Evolutionary conservation across 2,113 vertebrate genomes (phyloP).

Genomic region (Dolichotis patagonum): DNA sequence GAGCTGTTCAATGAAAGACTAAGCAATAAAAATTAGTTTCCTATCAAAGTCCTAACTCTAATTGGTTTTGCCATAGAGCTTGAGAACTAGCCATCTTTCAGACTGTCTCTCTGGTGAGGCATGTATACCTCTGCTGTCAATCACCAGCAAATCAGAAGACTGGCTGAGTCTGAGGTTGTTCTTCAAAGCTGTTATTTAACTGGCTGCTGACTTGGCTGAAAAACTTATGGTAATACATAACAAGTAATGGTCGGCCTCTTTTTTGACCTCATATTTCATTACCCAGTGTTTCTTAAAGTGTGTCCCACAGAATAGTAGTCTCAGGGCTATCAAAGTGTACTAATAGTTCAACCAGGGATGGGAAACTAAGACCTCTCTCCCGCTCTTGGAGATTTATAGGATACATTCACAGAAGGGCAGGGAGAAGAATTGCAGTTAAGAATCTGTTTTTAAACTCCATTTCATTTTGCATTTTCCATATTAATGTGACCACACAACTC

Average conservation of each 20-base stretch:
- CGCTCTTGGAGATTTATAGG: fast-evolving
- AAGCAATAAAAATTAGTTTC: not conserved
- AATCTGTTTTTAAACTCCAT: not conserved
- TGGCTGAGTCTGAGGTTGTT: not conserved
- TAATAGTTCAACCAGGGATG: not conserved
- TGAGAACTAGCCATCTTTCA: not conserved
- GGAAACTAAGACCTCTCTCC: not conserved
- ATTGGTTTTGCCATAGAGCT: not conserved
- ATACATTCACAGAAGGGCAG: not conserved
- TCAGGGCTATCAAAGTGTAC: not conserved
- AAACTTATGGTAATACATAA: not conserved
- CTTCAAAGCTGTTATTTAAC: not conserved
- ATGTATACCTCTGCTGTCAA: not conserved
- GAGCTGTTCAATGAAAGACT: not conserved
- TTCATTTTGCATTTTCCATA: not conserved
- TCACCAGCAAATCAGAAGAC: not conserved
- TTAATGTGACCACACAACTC: not conserved
- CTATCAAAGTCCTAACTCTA: not conserved
- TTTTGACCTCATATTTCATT: not conserved
- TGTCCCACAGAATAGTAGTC: not conserved
- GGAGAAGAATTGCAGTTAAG: not conserved
- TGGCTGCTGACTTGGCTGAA: not conserved
- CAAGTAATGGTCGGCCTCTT: not conserved
- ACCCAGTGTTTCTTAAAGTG: not conserved
- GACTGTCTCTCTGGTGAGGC: not conserved